phyloP scores from a whole-genome alignment of 2,113 vertebrate species.

The Herpetotheres cachinnans region DNA sequence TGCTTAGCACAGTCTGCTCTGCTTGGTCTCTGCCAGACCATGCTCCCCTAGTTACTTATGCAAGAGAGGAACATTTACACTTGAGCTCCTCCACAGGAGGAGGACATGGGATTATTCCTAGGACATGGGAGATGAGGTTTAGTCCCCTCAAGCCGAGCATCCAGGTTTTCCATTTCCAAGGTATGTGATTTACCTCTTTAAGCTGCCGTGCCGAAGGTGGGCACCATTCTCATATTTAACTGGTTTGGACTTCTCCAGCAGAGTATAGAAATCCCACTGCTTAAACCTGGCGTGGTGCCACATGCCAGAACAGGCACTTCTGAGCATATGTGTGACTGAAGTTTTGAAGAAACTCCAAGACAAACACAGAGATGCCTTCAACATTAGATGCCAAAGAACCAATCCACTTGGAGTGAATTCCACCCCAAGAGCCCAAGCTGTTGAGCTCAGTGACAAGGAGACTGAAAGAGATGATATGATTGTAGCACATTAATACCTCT shows the following conservation, averaged over 20 bases:
- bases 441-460: not conserved
- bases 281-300: not conserved
- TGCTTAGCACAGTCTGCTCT: not conserved
- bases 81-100: not conserved
- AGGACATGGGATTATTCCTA: too few relatives aligned
- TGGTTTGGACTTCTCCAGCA: not conserved
- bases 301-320: not conserved
- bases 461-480: not conserved
- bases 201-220: not conserved
- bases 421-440: not conserved
- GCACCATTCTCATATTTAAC: not conserved
- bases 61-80: not conserved
- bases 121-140: not conserved
- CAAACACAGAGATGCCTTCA: not conserved
- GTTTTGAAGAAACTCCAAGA: constrained; percentile 7
- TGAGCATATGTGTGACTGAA: not conserved
- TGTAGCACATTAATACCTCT: not conserved
- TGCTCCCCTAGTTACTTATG: not conserved
- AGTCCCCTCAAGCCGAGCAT: not conserved
- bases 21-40: not conserved
- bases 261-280: not conserved
- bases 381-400: not conserved
- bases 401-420: not conserved
- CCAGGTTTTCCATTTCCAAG: not conserved
- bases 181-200: not conserved